Conservation (phyloP, 2,113 vertebrate genomes). For the Aythya baeri region DNA sequence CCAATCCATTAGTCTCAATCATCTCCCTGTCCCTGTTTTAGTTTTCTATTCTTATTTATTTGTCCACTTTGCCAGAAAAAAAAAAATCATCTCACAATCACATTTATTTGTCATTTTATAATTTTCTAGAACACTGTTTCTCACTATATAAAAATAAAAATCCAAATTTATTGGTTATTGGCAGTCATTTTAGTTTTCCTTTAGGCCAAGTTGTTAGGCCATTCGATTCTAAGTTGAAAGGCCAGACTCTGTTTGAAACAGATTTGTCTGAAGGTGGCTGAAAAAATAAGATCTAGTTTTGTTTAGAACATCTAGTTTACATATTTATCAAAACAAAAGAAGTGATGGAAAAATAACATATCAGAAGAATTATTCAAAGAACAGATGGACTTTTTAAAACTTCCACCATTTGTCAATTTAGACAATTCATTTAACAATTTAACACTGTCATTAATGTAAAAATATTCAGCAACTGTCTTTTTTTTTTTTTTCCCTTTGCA, state of each 20-base stretch:
- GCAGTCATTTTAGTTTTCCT: background rate
- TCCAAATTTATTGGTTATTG: background rate
- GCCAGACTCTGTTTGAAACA: background rate
- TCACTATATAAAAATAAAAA: background rate
- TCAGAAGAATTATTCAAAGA: background rate
- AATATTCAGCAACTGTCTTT: background rate
- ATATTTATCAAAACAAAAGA: background rate
- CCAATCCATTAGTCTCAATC: background rate
- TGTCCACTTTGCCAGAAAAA: background rate
- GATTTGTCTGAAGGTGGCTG: background rate
- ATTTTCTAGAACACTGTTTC: background rate
- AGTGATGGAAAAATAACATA: background rate
- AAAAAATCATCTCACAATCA: background rate
- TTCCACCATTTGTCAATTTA: background rate
- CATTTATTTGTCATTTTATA: background rate
- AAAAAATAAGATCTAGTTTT: background rate
- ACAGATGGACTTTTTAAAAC: background rate
- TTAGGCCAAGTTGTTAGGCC: background rate
- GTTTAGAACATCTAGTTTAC: background rate
- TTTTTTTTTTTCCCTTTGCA: background rate
- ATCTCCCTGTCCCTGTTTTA: background rate
- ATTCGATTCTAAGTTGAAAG: background rate
- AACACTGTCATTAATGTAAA: background rate
- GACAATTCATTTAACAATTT: background rate
- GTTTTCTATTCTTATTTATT: background rate